Evolutionary conservation across 2,113 vertebrate species (phyloP).

Genomic region (Malurus melanocephalus): DNA sequence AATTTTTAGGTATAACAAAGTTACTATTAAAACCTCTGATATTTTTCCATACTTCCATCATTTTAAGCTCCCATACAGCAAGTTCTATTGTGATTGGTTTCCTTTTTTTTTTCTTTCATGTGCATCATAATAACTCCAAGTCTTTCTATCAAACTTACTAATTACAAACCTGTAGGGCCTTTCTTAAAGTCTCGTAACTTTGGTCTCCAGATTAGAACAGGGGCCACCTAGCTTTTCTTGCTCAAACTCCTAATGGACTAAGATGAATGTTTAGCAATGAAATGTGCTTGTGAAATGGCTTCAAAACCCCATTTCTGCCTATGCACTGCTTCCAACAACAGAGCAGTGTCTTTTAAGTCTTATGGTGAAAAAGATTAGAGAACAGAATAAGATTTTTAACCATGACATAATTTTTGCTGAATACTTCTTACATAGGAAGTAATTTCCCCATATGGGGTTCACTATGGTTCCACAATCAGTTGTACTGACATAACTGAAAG

Average conservation of each 20-base stretch:
- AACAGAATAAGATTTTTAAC: background rate
- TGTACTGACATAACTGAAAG: background rate
- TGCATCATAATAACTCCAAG: background rate
- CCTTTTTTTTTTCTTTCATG: background rate
- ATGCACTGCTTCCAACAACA: background rate
- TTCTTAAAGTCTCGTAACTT: background rate
- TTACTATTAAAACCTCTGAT: background rate
- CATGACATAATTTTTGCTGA: background rate
- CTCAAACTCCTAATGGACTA: background rate
- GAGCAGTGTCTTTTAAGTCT: background rate
- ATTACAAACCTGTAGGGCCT: background rate
- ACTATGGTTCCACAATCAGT: background rate
- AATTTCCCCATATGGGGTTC: background rate
- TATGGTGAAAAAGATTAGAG: background rate
- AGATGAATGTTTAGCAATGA: background rate
- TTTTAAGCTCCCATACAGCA: background rate
- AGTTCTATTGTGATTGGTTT: background rate
- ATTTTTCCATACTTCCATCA: background rate
- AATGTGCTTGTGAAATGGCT: background rate
- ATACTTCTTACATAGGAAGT: background rate
- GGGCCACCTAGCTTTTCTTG: background rate
- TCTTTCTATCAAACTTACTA: background rate
- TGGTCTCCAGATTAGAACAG: background rate
- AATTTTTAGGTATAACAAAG: background rate
- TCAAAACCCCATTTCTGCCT: background rate